Base-by-base conservation (phyloP, 2,113 vertebrate species). In the Cervus canadensis region DNA sequence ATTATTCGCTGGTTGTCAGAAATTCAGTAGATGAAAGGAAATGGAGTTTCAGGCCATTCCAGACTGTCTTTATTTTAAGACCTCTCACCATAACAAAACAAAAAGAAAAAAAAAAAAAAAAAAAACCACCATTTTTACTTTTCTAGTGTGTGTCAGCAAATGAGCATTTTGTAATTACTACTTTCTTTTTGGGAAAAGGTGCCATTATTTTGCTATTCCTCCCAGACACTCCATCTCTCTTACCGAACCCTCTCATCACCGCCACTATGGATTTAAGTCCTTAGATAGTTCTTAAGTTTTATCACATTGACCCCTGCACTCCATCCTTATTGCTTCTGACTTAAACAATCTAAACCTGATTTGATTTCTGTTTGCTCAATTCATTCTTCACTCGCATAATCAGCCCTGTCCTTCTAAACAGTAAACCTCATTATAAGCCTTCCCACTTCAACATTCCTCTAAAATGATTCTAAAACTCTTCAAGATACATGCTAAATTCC, bases 401-500 rank as follows among this genome's bases (percentile, higher is more conserved):
- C 36, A 83, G 25, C 30, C n/a, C 17, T 64, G 10, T 64, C 76
- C 91, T 92, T 85, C 62, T 45, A 87, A 84, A 48, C 50, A 79
- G 28, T 60, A 56, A 89, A 60, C 21, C 36, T 79, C 59, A 79
- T 67, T 50, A 93, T 50, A 97, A 93, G 64, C 11, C 6, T 94
- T 71, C 59, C 6, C 0, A 86, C 4, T 33, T 96, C 62, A 59
- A 87, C 91, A 60, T 59, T 86, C 19, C 87, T 86, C 48, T 60
- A 62, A 91, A 33, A 43, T 33, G 45, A 85, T 56, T 94, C 40
- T 91, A 43, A 93, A 92, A 95, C 91, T 78, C 56, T 95, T 94
- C 50, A 91, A 74, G 8, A 45, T 57, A 74, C 87, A 25, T 54
- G 30, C 40, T 52, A 21, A 98, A 74, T 89, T 56, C 17, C 40